Evolutionary conservation across 2,797 vertebrate genomes (phyloP).

Genomic region (Hypotaenidia philippensis): DNA sequence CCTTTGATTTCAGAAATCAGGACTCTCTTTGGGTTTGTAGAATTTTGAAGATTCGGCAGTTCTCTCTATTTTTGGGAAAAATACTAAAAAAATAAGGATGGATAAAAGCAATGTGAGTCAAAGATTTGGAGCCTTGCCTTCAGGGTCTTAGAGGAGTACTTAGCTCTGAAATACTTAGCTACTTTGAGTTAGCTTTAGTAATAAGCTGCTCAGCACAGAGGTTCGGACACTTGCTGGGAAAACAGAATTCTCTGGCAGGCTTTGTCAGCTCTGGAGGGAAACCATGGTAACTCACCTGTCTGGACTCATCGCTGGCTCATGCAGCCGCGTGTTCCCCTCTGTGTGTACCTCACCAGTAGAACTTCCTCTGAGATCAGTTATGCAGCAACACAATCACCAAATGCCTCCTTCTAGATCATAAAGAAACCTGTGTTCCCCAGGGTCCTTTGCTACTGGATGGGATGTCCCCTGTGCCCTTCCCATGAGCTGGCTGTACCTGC

Average conservation of each 20-base stretch:
- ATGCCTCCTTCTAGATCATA: not conserved
- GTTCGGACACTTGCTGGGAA: not conserved
- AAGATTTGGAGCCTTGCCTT: not conserved
- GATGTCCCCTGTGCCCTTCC: not conserved
- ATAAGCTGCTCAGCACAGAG: not conserved
- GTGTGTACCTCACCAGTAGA: not conserved
- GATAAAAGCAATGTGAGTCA: not conserved
- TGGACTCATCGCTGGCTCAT: accelerated
- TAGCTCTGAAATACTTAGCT: not conserved
- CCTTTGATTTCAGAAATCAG: not conserved
- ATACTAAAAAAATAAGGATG: not conserved
- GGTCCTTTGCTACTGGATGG: not conserved
- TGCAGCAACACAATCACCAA: not conserved
- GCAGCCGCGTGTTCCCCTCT: not conserved
- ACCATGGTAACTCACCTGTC: not conserved
- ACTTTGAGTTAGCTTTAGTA: not conserved
- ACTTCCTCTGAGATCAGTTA: not conserved
- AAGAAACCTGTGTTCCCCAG: not conserved
- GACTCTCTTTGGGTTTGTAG: not conserved
- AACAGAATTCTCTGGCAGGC: not conserved
- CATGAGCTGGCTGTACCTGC: not conserved
- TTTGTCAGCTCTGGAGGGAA: not conserved
- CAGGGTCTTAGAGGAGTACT: not conserved
- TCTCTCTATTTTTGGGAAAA: not conserved
- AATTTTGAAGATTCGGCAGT: not conserved